Conservation (phyloP, 2,113 vertebrate genomes). For the Gymnocephalus cernua region DNA sequence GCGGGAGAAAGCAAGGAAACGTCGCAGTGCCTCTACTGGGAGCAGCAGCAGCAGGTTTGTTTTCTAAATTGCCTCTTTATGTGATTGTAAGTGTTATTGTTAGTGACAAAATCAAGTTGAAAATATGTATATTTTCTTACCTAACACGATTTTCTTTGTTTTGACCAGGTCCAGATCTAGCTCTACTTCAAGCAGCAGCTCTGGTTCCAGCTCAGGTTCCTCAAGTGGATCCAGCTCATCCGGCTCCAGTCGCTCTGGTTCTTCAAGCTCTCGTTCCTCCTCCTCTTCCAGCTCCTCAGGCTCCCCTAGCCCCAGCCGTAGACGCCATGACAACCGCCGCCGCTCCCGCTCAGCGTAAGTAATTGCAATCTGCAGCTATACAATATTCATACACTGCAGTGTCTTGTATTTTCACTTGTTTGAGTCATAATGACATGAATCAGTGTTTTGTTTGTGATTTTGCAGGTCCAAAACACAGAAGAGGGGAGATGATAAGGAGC, state of each 20-base stretch:
- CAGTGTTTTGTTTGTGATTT: constrained; percentile 6
- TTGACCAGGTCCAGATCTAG: constrained; percentile 84
- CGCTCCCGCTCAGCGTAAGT: constrained; percentile 94
- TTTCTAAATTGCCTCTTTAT: background rate
- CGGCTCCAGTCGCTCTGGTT: constrained; percentile 94
- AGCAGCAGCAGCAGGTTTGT: constrained; percentile 91
- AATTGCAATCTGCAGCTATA: background rate
- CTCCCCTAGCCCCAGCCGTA: constrained; percentile 92
- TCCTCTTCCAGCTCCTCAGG: constrained; percentile 96
- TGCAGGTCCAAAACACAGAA: constrained; percentile 95
- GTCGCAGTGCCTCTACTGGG: constrained; percentile 94
- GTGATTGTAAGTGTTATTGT: constrained; percentile 66
- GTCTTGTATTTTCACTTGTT: background rate
- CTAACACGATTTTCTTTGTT: background rate
- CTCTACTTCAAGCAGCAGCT: constrained; percentile 95
- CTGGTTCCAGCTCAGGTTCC: constrained; percentile 96
- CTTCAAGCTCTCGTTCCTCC: constrained; percentile 94
- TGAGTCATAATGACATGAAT: background rate
- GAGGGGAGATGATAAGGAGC: constrained; percentile 94
- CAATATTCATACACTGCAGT: background rate
- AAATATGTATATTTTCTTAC: background rate
- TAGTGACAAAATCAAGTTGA: background rate
- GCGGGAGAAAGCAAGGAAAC: constrained; percentile 92
- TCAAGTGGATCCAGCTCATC: constrained; percentile 98
- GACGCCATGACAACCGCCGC: constrained; percentile 93